Conservation (phyloP, 2,888 invertebrate species). For the Junonia oenone region DNA sequence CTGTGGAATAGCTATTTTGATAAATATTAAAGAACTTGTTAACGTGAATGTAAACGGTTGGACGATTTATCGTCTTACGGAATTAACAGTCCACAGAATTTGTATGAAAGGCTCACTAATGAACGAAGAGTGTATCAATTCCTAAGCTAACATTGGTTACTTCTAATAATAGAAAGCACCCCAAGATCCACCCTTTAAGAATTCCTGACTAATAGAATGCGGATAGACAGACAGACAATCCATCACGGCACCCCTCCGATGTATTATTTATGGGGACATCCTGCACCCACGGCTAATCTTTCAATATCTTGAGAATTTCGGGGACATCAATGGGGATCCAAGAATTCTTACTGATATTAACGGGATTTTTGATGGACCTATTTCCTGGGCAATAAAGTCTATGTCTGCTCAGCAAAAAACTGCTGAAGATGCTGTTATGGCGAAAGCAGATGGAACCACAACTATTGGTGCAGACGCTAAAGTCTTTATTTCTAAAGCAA, state of each 20-base stretch:
- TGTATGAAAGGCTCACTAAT: constrained; percentile 42
- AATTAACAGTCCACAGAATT: constrained; percentile 1
- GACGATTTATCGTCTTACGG: background rate
- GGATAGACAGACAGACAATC: constrained; percentile 72
- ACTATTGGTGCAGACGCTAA: constrained; percentile 34
- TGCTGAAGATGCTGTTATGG: constrained; percentile 38
- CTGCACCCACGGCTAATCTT: constrained; percentile 74
- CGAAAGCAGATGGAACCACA: constrained; percentile 43
- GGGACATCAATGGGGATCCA: constrained; percentile 55
- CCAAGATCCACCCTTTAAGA: constrained; percentile 72
- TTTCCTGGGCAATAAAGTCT: constrained; percentile 37
- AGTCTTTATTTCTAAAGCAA: constrained; percentile 30
- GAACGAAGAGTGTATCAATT: constrained; percentile 52
- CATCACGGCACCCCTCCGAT: constrained; percentile 72
- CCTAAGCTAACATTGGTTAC: constrained; percentile 68
- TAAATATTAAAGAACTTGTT: background rate
- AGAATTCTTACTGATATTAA: constrained; percentile 33
- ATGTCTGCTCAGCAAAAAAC: constrained; percentile 39
- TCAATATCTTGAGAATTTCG: constrained; percentile 77
- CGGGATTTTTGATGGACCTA: constrained; percentile 33
- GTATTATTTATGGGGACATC: constrained; percentile 77
- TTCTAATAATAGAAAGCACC: constrained; percentile 66
- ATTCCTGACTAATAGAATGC: constrained; percentile 76
- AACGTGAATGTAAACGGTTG: background rate
- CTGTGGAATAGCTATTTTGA: background rate